Percentiles rank a stretch among this genome's conserved stretches.
phyloP scores from a whole-genome alignment of 2,113 vertebrate species.

The Cyprinus carpio region DNA sequence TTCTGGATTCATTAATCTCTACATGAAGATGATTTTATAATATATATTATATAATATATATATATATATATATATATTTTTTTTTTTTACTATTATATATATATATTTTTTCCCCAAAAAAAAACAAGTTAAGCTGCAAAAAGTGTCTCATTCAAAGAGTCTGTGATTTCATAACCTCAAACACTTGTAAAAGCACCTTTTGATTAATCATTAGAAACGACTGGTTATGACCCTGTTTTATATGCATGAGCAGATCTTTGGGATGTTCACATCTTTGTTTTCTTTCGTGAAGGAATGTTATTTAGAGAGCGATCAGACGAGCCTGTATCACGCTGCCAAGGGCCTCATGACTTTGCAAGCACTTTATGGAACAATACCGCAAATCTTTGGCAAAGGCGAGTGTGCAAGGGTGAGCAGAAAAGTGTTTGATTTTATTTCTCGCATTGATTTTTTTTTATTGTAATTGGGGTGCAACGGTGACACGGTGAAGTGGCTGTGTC shows the following conservation, averaged over 20 bases:
- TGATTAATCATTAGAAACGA: too few species aligned
- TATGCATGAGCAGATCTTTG: not conserved
- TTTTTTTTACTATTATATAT: too few species aligned
- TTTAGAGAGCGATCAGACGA: conserved; percentile 95
- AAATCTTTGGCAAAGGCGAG: conserved; percentile 97
- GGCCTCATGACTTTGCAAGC: conserved; percentile 95
- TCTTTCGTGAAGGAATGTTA: conserved; percentile 86
- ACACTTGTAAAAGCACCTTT: too few species aligned
- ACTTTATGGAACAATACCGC: conserved; percentile 94
- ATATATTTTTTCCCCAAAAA: too few species aligned
- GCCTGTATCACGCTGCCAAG: conserved; percentile 94
- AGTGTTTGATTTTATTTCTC: not conserved
- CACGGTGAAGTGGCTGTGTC: not conserved
- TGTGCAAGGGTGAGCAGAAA: conserved; percentile 85
- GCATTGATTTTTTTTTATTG: too few species aligned
- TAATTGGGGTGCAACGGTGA: not conserved
- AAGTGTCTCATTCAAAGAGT: too few species aligned
- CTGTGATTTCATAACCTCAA: too few species aligned
- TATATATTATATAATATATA: too few species aligned
- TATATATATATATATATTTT: too few species aligned
- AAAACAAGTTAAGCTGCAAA: too few species aligned
- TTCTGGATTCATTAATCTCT: too few species aligned
- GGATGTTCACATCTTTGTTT: not conserved
- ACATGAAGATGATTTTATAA: too few species aligned
- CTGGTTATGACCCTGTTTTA: not conserved